A percentile compares a stretch with the other conserved stretches of the same genome.
These are phyloP conservation scores for Drosophila diplacantha DNA, from an alignment of 2,888 invertebrate genomes.

Conservation along the genomic window DNA sequence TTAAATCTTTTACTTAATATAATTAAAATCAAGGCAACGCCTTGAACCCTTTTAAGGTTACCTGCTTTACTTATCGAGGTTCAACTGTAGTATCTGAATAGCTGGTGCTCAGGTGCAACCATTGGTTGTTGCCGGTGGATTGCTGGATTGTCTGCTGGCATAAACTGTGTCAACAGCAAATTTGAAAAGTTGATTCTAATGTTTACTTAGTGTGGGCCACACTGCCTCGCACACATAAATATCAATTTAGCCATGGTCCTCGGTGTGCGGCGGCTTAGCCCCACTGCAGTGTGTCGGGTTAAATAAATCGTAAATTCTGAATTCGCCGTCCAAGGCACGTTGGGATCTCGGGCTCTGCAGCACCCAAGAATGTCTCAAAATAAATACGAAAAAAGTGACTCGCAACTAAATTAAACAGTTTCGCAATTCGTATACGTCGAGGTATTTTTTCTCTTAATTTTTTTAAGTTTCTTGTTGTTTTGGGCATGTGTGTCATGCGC, in stretches of 20 bases:
- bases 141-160: conserved; percentile 17
- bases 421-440: conserved; percentile 47
- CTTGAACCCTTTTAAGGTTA: neutral
- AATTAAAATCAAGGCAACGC: neutral
- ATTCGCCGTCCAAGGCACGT: conserved; percentile 18
- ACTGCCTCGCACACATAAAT: conserved; percentile 27
- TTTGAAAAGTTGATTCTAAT: conserved; percentile 68
- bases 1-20: neutral
- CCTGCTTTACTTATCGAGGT: neutral
- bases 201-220: conserved; percentile 53
- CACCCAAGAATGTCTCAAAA: conserved; percentile 58
- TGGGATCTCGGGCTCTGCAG: conserved; percentile 13
- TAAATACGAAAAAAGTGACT: conserved; percentile 48
- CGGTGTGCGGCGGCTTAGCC: conserved; percentile 37
- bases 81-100: conserved; percentile 12
- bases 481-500: conserved; percentile 65
- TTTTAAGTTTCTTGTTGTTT: too few relatives aligned
- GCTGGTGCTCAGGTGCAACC: conserved; percentile 56
- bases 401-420: conserved; percentile 62
- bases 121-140: conserved; percentile 24
- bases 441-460: conserved; percentile 4
- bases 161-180: conserved; percentile 70
- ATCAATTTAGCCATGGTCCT: conserved; percentile 57
- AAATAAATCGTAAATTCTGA: conserved; percentile 57
- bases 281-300: conserved; percentile 51